Evolutionary conservation across 2,888 invertebrate genomes (phyloP).

Genomic region (Drosophila affinis): DNA sequence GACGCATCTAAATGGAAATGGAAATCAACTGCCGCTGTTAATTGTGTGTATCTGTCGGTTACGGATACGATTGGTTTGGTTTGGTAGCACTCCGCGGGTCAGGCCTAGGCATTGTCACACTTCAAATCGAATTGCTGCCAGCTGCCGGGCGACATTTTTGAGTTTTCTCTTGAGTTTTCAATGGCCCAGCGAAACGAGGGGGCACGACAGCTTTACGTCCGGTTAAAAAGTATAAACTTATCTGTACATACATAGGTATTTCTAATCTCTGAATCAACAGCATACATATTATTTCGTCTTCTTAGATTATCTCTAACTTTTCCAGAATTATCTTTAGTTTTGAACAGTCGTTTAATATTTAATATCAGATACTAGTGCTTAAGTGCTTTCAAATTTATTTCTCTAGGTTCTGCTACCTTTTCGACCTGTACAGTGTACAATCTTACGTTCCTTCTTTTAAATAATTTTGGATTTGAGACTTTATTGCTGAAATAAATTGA

Average conservation of each 20-base stretch:
- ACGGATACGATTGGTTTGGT: constrained; percentile 31
- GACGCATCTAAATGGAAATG: constrained; percentile 8
- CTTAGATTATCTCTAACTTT: not conserved
- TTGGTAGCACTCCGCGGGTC: constrained; percentile 10
- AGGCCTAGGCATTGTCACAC: constrained; percentile 62
- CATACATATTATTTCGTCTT: not conserved
- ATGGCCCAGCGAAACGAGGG: constrained; percentile 13
- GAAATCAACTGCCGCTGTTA: constrained; percentile 48
- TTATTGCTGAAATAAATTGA: not conserved
- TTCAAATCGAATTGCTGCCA: constrained; percentile 54
- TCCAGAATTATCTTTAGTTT: not conserved
- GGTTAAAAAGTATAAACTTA: not conserved
- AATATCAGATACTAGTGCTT: no score
- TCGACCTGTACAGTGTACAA: not conserved
- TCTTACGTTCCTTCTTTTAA: not conserved
- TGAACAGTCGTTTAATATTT: not conserved
- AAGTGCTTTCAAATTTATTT: not conserved
- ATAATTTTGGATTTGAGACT: not conserved
- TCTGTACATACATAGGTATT: not conserved
- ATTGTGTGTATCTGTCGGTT: constrained; percentile 61
- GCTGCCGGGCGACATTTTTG: constrained; percentile 14
- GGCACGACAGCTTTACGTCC: not conserved
- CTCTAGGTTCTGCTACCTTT: not conserved
- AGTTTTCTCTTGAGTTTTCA: constrained; percentile 10
- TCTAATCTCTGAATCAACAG: not conserved